Conservation (phyloP, 2,113 vertebrate species). For the Rallus limicola region DNA sequence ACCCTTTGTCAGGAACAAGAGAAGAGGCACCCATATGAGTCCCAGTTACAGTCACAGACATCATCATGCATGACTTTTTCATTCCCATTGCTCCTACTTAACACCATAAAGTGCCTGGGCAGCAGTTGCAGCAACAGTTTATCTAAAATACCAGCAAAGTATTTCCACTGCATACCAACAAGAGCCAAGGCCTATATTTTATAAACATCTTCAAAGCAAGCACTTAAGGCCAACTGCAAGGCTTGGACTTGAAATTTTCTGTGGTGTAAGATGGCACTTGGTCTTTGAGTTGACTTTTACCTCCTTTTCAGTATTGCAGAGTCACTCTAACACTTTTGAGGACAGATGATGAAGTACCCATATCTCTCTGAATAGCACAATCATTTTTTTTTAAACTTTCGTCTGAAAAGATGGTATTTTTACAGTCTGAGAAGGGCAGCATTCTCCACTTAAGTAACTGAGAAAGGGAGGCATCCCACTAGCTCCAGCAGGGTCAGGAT, state of each 20-base stretch:
- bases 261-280: fast-evolving
- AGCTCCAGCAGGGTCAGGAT: background rate
- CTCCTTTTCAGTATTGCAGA: background rate
- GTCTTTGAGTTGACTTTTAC: background rate
- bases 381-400: background rate
- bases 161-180: background rate
- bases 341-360: background rate
- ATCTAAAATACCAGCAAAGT: background rate
- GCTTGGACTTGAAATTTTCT: background rate
- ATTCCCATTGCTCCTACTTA: background rate
- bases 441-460: background rate
- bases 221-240: background rate
- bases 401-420: background rate
- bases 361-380: background rate
- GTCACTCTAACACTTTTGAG: background rate
- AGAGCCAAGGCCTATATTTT: background rate
- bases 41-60: background rate
- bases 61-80: background rate
- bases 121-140: background rate
- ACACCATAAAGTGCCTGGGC: background rate
- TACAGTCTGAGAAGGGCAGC: background rate
- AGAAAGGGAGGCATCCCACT: background rate
- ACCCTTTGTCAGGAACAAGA: background rate
- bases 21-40: fast-evolving
- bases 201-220: background rate